These are phyloP conservation scores for Mimumesa dahlbomi DNA, from an alignment of 2,888 invertebrate genomes.

Conservation along the genomic window DNA sequence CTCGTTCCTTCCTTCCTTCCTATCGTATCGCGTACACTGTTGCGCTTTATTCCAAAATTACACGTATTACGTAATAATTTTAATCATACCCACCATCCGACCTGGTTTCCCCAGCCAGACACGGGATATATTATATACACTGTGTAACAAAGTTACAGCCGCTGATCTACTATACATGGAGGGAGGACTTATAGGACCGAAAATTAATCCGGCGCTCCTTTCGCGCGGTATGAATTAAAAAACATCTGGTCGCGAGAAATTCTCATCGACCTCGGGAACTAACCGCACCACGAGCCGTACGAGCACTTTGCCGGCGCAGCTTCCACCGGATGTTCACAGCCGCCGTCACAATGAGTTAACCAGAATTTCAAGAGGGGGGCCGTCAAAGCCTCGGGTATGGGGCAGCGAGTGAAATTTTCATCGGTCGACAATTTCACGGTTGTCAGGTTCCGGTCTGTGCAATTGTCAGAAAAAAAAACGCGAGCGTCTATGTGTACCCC, in stretches of 20 bases:
- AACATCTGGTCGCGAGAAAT: slow-evolving; percentile 25
- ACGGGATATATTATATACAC: too few species aligned
- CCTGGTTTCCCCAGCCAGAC: too few species aligned
- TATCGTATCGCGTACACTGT: too few species aligned
- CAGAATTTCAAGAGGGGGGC: slow-evolving; percentile 25
- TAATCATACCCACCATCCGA: too few species aligned
- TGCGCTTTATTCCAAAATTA: neutral
- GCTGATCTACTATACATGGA: neutral
- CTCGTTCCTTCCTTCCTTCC: too few species aligned
- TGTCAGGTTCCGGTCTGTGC: slow-evolving; percentile 7
- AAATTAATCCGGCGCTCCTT: slow-evolving; percentile 7
- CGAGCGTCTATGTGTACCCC: neutral
- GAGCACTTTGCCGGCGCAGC: slow-evolving; percentile 28
- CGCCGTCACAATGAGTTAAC: slow-evolving; percentile 41
- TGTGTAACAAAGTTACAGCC: neutral
- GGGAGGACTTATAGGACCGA: neutral
- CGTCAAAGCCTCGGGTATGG: slow-evolving; percentile 17
- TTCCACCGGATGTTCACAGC: slow-evolving; percentile 26
- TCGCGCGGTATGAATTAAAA: slow-evolving; percentile 26
- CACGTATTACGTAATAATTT: too few species aligned
- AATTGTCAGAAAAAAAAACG: slow-evolving; percentile 18
- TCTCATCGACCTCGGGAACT: slow-evolving; percentile 24
- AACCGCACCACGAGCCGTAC: slow-evolving; percentile 26
- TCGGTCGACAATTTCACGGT: slow-evolving; percentile 37
- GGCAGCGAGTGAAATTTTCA: slow-evolving; percentile 47